phyloP scores from a whole-genome alignment of 2,113 vertebrate species.

The Hemichromis elongatus region DNA sequence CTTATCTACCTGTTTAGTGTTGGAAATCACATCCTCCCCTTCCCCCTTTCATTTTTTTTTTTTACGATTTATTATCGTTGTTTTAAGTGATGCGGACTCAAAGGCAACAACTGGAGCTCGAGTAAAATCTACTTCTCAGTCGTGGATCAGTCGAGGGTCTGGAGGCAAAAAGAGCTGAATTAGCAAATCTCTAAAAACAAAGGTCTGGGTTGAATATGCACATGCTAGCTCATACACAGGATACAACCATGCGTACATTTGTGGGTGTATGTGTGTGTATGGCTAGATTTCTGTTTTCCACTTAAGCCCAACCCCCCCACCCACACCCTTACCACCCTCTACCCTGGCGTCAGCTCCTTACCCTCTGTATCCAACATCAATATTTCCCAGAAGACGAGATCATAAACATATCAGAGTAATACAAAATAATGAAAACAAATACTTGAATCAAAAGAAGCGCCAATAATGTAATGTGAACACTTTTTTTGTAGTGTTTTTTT shows the following conservation, averaged over 20 bases:
- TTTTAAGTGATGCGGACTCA: slow-evolving; percentile 33
- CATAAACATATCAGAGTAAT: slow-evolving; percentile 80
- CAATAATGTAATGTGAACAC: slow-evolving; percentile 97
- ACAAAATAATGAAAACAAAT: slow-evolving; percentile 91
- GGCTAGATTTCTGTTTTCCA: slow-evolving; percentile 55
- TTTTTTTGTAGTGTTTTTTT: slow-evolving; percentile 49
- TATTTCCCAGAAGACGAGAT: slow-evolving; percentile 74
- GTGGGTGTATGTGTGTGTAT: slow-evolving; percentile 52
- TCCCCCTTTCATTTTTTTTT: not conserved
- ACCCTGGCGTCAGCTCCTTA: slow-evolving; percentile 51
- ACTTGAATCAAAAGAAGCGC: slow-evolving; percentile 98
- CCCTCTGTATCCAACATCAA: slow-evolving; percentile 69
- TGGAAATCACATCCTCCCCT: slow-evolving; percentile 31
- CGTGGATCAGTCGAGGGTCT: slow-evolving; percentile 40
- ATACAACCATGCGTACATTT: slow-evolving; percentile 39
- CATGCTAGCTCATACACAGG: slow-evolving; percentile 68
- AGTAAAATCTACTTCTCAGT: slow-evolving; percentile 54
- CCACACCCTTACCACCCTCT: not conserved
- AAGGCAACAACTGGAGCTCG: slow-evolving; percentile 57
- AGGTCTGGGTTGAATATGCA: slow-evolving; percentile 86
- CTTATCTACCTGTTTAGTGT: slow-evolving; percentile 53
- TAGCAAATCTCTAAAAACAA: slow-evolving; percentile 40
- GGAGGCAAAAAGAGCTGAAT: slow-evolving; percentile 29
- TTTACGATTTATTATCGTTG: not conserved
- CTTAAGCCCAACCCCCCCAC: slow-evolving; percentile 19